A percentile compares a stretch with the other conserved stretches of the same genome.
phyloP scores from a whole-genome alignment of 2,113 vertebrate species.

The Zosterops japonicus region DNA sequence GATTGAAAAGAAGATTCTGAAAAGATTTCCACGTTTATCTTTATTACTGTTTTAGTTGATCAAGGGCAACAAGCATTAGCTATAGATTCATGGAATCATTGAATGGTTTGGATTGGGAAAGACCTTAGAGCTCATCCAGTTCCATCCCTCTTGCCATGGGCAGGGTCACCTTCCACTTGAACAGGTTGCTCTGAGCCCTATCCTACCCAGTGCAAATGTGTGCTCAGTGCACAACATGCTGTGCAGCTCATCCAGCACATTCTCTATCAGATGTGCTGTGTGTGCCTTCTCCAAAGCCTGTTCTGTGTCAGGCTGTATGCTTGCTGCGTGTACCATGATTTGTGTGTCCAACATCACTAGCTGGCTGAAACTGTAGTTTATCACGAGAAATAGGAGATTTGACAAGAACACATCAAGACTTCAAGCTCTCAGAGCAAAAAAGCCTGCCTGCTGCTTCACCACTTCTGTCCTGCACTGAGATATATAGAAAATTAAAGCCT shows the following conservation, averaged over 20 bases:
- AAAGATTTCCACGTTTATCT: neutral
- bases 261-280: fast-evolving
- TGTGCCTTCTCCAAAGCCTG: neutral
- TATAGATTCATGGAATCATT: neutral
- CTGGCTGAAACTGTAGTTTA: neutral
- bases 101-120: neutral
- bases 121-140: neutral
- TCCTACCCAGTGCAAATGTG: neutral
- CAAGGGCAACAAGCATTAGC: neutral
- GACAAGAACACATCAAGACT: neutral
- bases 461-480: neutral
- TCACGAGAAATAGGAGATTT: neutral
- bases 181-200: neutral
- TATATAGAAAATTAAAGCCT: neutral
- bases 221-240: fast-evolving
- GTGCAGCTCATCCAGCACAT: neutral
- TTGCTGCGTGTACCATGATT: neutral
- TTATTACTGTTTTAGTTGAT: neutral
- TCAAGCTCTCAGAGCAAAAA: neutral
- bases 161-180: neutral
- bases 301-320: neutral
- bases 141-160: neutral
- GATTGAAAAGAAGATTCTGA: neutral
- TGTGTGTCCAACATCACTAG: neutral
- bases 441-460: neutral